These are phyloP conservation scores for Halcyon leucocephala DNA, from an alignment of 2,797 vertebrate species.

Conservation along the genomic window DNA sequence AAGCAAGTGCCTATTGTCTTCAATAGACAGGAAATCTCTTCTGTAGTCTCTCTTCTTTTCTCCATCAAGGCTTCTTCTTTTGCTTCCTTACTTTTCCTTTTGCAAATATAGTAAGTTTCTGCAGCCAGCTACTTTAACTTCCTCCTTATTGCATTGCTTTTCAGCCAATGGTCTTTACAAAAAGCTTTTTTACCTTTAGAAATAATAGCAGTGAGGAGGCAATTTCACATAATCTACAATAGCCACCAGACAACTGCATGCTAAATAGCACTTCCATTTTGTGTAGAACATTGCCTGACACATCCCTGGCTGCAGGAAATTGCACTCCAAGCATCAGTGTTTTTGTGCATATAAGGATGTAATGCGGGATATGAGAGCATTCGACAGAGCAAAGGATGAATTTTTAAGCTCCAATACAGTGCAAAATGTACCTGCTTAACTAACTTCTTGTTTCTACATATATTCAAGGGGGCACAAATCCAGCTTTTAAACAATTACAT, in stretches of 20 bases:
- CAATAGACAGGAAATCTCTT: constrained; percentile 4
- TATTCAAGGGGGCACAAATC: background rate
- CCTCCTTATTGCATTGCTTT: background rate
- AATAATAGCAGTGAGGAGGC: background rate
- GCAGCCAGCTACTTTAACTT: background rate
- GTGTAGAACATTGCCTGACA: background rate
- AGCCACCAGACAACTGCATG: background rate
- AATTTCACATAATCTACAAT: background rate
- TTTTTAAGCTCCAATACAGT: background rate
- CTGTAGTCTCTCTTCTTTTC: background rate
- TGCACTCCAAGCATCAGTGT: background rate
- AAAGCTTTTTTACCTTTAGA: background rate
- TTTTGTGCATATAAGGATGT: background rate
- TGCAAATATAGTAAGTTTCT: background rate
- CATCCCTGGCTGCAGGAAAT: background rate
- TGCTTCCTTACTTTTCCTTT: background rate
- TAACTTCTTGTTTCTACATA: background rate
- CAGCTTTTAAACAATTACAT: background rate
- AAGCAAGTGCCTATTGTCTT: constrained; percentile 48
- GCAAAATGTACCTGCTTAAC: background rate
- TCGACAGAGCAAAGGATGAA: background rate
- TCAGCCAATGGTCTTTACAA: background rate
- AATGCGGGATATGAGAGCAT: background rate
- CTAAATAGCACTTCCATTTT: background rate
- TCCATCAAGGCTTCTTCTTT: background rate